Evolutionary conservation across 23 tunicate genomes (phyloP), one percentile per base, ranked within the genome.

Genomic region (Ciona savignyi): DNA sequence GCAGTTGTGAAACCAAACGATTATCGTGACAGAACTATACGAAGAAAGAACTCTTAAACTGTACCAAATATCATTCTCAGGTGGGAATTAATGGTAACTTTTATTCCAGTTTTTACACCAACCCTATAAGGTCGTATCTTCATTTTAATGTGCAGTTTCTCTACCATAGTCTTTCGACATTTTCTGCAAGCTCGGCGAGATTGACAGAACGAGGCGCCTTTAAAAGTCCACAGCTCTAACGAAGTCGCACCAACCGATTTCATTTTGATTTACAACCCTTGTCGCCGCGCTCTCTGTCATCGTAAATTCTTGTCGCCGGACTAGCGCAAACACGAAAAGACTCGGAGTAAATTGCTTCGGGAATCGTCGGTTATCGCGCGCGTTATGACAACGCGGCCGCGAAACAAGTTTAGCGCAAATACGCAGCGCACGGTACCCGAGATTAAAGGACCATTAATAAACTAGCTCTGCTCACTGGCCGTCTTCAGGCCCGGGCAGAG

Each of bases 381-480:
- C 56, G 56, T 42, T 42, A 15, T 42, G 56, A 42, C 56, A 42
- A 42, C 56, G 56, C 56, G 11, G 56, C 56, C 56, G 15, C 56
- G 56, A 9, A 42, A 42, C 56, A 9, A 15, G 56, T 15, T 9
- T 15, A 6, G 56, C 11, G 56, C 56, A 42, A 42, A 42, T 42
- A 42, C 56, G 56, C 9, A 42, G 56, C 56, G 9, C 56, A 15
- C 56, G 15, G 56, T 21, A 6, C 28, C 68, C 68, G 28, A 25
- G 73, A 68, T 68, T 68, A 68, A 68, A 68, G 34, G 42, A 28
- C 42, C 73, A 68, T 68, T 68, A 68, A 68, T 68, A 68, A 68
- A 68, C 73, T 64, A 23, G n/a, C 28, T 9, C 68, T 4, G 28
- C 68, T 21, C 28, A 21, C 22, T 11, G 11, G 28, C 68, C 68